Base-by-base conservation (phyloP, 2,797 vertebrate genomes). In the Tangara arthus region DNA sequence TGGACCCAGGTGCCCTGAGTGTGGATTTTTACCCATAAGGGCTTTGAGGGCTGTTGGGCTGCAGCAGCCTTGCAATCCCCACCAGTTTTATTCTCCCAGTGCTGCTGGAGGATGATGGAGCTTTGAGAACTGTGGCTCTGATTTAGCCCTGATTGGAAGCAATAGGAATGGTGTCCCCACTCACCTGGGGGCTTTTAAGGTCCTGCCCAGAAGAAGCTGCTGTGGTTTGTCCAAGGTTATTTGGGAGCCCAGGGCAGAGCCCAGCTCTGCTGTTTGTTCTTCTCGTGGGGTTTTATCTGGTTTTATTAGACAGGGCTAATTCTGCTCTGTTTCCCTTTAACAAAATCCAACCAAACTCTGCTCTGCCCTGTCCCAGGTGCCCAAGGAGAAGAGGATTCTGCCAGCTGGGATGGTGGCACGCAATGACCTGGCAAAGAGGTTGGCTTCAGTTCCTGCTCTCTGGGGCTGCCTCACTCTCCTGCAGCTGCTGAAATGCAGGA, bases 391-490 rank as follows among this genome's bases (percentile, higher is more conserved):
- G 96, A 99, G 99, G 97, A 96, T 98, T 34, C 88, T 97, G 50
- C 82, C 96, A 11, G 98, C 98, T 81, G 97, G 95, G 82, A 97
- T 98, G 4, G 82, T 94, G 37, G 97, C 93, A 89, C 98, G 97
- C 80, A 98, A 94, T 55, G 99, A 99, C 92, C 96, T 98, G 47
- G 98, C 97, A 65, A 99, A 99, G 80, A 99, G 99, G 99, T 99
- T 92, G 97, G 97, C 81, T 85, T 57, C 34, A n/a, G 9, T 59
- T 64, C 60, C 71, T 61, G 49, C 52, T 77, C 55, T 94, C 71
- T 77, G 20, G 50, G 24, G 88, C 90, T 91, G 64, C 64, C 73
- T 87, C 6, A 19, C 55, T 93, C 68, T 87, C 55, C 89, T 94
- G 82, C 72, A 91, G 83, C 79, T 84, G 78, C 94, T 79, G 92